phyloP scores from a whole-genome alignment of 2,888 invertebrate genomes.

The Campopleginae sp. region DNA sequence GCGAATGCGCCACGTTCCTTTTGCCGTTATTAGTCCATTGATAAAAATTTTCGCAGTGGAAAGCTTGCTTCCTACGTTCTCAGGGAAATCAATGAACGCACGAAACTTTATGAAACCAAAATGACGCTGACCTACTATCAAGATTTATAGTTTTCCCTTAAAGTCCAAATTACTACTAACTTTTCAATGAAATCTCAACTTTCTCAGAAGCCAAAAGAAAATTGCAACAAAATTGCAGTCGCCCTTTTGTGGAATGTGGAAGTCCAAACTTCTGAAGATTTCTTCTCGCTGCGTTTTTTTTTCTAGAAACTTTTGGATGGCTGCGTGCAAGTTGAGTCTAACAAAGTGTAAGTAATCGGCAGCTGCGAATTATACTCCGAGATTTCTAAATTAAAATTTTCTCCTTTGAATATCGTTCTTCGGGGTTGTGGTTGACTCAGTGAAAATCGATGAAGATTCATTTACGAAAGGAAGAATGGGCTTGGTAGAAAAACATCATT shows the following conservation, averaged over 20 bases:
- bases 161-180: slow-evolving; percentile 21
- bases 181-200: slow-evolving; percentile 25
- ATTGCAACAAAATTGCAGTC: slow-evolving; percentile 1
- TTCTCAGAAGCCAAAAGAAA: background rate
- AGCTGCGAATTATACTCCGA: background rate
- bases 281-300: background rate
- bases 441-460: background rate
- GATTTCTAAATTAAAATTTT: background rate
- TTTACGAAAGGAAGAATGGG: background rate
- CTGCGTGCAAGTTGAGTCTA: background rate
- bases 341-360: background rate
- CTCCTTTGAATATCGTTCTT: no score
- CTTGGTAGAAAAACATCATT: background rate
- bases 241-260: background rate
- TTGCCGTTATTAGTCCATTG: slow-evolving; percentile 49
- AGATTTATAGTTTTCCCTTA: background rate
- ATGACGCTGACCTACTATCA: slow-evolving; percentile 44
- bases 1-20: background rate
- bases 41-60: slow-evolving; percentile 21
- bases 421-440: background rate
- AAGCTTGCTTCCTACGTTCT: slow-evolving; percentile 3
- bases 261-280: slow-evolving; percentile 5
- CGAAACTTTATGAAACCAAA: background rate
- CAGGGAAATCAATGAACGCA: slow-evolving; percentile 12
- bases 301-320: background rate